phyloP scores from a whole-genome alignment of 2,113 vertebrate genomes.

The Osmerus mordax region DNA sequence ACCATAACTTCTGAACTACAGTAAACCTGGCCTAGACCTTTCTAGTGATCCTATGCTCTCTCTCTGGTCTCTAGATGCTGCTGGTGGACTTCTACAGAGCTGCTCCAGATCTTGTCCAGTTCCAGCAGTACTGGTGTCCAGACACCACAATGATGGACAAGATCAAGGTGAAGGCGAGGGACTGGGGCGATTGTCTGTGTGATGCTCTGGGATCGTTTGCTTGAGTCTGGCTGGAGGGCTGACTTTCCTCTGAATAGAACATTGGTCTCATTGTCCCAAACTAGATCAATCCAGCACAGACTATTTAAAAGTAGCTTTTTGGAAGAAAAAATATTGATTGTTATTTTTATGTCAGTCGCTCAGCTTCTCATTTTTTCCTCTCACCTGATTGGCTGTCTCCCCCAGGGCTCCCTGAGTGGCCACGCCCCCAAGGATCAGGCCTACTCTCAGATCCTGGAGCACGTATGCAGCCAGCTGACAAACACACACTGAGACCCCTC shows the following conservation, averaged over 20 bases:
- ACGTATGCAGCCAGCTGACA: slow-evolving; percentile 83
- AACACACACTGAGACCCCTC: slow-evolving; percentile 59
- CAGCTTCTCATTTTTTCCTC: background rate
- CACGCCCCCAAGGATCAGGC: slow-evolving; percentile 92
- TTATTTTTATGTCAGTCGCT: no score
- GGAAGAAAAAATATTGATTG: background rate
- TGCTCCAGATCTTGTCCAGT: slow-evolving; percentile 86
- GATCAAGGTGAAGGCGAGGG: slow-evolving; percentile 77
- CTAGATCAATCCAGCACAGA: no score
- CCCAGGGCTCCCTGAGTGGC: slow-evolving; percentile 86
- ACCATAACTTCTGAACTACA: no score
- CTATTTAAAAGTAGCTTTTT: background rate
- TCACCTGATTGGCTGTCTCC: background rate
- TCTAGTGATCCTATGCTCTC: background rate
- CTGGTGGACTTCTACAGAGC: slow-evolving; percentile 90
- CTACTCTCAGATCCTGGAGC: slow-evolving; percentile 84
- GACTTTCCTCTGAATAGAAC: no score
- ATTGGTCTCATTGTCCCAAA: no score
- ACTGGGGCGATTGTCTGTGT: no score
- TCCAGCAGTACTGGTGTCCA: slow-evolving; percentile 86
- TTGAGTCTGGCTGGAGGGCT: no score
- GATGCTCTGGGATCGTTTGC: no score
- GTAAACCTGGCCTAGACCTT: no score
- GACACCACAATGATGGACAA: slow-evolving; percentile 92
- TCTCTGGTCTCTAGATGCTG: slow-evolving; percentile 72